phyloP scores from a whole-genome alignment of 2,888 invertebrate genomes.

The Mimas tiliae region DNA sequence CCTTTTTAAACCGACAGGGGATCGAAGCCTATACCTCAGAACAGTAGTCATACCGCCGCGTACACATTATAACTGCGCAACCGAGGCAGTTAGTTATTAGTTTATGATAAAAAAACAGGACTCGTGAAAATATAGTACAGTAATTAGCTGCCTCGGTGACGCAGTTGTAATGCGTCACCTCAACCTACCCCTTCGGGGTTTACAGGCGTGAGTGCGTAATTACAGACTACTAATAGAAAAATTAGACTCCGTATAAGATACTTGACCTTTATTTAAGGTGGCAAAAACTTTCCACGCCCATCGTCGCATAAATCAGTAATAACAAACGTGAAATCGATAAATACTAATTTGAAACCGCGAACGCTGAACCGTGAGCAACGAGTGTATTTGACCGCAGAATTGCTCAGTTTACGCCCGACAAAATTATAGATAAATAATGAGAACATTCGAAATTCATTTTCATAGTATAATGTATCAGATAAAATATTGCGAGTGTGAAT shows the following conservation, averaged over 20 bases:
- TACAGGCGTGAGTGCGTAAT: too few relatives aligned
- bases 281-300: background rate
- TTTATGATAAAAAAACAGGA: too few relatives aligned
- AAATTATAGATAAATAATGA: conserved; percentile 6
- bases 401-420: conserved; percentile 19
- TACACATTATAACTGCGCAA: too few relatives aligned
- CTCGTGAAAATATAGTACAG: too few relatives aligned
- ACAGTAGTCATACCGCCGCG: too few relatives aligned
- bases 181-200: too few relatives aligned
- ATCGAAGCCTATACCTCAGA: too few relatives aligned
- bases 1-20: too few relatives aligned
- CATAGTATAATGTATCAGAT: background rate
- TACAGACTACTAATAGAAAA: background rate
- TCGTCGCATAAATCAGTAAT: conserved; percentile 8
- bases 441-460: conserved; percentile 7
- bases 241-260: background rate
- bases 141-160: too few relatives aligned
- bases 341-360: conserved; percentile 14
- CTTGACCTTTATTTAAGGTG: background rate
- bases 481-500: background rate
- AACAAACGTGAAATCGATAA: conserved; percentile 5
- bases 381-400: conserved; percentile 19
- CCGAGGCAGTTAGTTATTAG: too few relatives aligned
- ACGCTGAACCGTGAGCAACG: conserved; percentile 24
- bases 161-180: too few relatives aligned